Percentiles rank a stretch among this genome's conserved stretches.
phyloP scores from a whole-genome alignment of 2,797 vertebrate species.

The Enteromius paludinosus region DNA sequence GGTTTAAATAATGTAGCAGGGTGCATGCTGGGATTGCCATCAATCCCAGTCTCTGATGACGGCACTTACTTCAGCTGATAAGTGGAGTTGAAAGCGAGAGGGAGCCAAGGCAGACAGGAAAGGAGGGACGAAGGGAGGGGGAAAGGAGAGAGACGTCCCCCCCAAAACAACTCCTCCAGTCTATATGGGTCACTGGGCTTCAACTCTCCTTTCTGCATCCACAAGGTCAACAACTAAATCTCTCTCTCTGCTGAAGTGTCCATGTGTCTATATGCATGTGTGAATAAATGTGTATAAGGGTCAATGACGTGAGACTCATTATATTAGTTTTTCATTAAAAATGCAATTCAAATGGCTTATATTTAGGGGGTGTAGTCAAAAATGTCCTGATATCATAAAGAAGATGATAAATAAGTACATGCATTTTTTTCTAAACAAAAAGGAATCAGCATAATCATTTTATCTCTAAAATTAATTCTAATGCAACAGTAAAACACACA shows the following conservation, averaged over 20 bases:
- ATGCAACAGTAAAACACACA: constrained; percentile 30
- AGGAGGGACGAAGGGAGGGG: constrained; percentile 27
- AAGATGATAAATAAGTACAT: not conserved
- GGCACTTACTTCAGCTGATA: constrained; percentile 78
- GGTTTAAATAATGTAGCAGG: constrained; percentile 78
- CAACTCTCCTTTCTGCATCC: constrained; percentile 59
- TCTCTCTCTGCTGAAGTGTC: constrained; percentile 18
- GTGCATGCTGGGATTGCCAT: constrained; percentile 71
- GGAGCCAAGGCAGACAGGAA: constrained; percentile 62
- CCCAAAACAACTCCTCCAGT: constrained; percentile 36
- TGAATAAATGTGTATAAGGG: constrained; percentile 21
- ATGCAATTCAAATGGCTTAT: not conserved
- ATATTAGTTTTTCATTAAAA: not conserved
- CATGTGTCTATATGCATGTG: constrained; percentile 9
- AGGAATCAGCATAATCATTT: not conserved
- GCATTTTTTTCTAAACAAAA: not conserved
- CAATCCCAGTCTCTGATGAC: constrained; percentile 81
- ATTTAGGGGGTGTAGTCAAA: not conserved
- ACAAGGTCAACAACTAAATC: constrained; percentile 70
- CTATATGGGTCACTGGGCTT: constrained; percentile 66
- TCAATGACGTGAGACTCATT: not conserved
- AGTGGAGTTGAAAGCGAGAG: constrained; percentile 80
- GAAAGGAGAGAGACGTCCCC: constrained; percentile 19
- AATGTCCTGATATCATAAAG: not conserved
- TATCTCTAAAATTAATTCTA: not conserved